A percentile compares a stretch with the other conserved stretches of the same genome.
These are phyloP conservation scores for Nephrotoma guestfalica DNA, from an alignment of 2,888 invertebrate genomes.

Conservation along the genomic window DNA sequence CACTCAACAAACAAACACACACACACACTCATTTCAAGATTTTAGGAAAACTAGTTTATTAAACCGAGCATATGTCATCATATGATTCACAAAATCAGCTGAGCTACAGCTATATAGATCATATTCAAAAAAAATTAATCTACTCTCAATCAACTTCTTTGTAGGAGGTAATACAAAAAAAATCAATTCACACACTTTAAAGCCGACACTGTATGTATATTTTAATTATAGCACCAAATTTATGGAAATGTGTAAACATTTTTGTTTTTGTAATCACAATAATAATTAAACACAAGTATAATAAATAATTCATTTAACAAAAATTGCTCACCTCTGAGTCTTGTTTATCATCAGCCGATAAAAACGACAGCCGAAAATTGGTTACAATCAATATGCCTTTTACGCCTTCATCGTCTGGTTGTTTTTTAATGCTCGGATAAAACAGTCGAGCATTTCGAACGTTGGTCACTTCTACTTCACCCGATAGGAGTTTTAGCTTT, in stretches of 20 bases:
- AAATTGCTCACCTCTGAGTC: slow-evolving; percentile 15
- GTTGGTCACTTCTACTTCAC: slow-evolving; percentile 67
- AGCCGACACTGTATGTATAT: background rate
- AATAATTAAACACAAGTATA: background rate
- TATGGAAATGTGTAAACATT: background rate
- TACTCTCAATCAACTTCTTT: background rate
- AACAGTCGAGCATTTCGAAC: slow-evolving; percentile 73
- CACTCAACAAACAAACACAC: no score
- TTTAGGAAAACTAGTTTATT: no score
- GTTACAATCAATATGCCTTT: slow-evolving; percentile 78
- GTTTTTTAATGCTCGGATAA: slow-evolving; percentile 48
- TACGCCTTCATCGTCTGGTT: slow-evolving; percentile 55
- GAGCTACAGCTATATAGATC: background rate
- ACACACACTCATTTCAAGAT: no score
- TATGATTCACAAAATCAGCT: background rate
- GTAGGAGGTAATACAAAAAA: background rate
- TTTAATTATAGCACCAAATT: background rate
- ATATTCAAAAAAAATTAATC: background rate
- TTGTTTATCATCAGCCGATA: slow-evolving; percentile 45
- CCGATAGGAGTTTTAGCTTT: slow-evolving; percentile 29
- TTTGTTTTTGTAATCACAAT: background rate
- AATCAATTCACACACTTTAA: background rate
- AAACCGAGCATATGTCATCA: background rate
- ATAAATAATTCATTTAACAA: background rate
- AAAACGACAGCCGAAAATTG: slow-evolving; percentile 83